Evolutionary conservation across 2,888 invertebrate species (phyloP).

Genomic region (Drosophila parthenogenetica): DNA sequence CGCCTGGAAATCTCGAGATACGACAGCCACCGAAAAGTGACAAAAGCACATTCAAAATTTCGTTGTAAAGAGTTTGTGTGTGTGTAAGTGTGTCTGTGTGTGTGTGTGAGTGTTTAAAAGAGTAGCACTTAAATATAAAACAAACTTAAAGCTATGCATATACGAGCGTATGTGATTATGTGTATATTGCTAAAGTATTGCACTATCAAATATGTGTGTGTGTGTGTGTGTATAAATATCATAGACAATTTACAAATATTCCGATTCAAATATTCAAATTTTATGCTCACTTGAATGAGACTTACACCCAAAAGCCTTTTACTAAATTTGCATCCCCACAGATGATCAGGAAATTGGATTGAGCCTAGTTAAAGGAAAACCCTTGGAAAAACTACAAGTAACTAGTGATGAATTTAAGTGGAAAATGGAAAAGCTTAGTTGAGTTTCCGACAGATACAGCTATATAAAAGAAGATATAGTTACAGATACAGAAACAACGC

Average conservation of each 20-base stretch:
- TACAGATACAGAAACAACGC: slow-evolving; percentile 17
- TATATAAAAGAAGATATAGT: slow-evolving; percentile 10
- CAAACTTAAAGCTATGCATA: slow-evolving; percentile 67
- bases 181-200: slow-evolving; percentile 71
- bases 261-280: slow-evolving; percentile 29
- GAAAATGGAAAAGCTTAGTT: slow-evolving; percentile 4
- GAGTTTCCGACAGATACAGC: neutral
- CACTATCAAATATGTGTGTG: slow-evolving; percentile 59
- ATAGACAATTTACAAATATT: slow-evolving; percentile 72
- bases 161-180: slow-evolving; percentile 38
- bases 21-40: slow-evolving; percentile 38
- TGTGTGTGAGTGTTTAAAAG: slow-evolving; percentile 14
- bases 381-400: slow-evolving; percentile 6
- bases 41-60: slow-evolving; percentile 51
- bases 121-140: slow-evolving; percentile 55
- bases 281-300: slow-evolving; percentile 22
- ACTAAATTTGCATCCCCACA: slow-evolving; percentile 10
- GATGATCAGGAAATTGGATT: slow-evolving; percentile 14
- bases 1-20: slow-evolving; percentile 68
- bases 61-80: slow-evolving; percentile 36
- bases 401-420: slow-evolving; percentile 7
- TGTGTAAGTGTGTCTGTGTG: slow-evolving; percentile 5
- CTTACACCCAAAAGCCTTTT: slow-evolving; percentile 39
- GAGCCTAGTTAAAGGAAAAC: slow-evolving; percentile 17
- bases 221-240: slow-evolving; percentile 44